Evolutionary conservation across 1,140 invertebrate species (phyloP), one percentile per base, ranked within the genome.

Genomic region (Chironomus striatipennis): DNA sequence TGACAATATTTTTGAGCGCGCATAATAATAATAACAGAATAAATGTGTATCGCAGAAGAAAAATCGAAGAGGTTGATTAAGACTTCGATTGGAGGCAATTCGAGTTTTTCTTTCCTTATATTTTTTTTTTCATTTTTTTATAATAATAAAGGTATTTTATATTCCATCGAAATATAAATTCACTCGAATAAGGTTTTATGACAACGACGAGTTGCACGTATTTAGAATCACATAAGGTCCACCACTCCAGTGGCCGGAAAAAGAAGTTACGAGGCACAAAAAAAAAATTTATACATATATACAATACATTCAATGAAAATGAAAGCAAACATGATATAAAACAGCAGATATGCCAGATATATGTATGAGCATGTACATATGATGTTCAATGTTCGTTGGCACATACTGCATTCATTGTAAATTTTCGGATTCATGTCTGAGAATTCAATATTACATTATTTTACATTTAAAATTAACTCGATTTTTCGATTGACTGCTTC

Each of bases 401-500:
- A 18, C 17, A 70, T 34, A 34, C 24, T 34, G 65, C 17, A 70
- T 70, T 70, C n/a, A 70, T 70, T 70, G 65, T 70, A 21, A 70
- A 70, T 70, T n/a, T 34, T 70, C 4, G 20, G 65, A 20, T 70
- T 70, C 17, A 70, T 21, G 65, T 70, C 65, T 9, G 6, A 20
- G 18, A 70, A 70, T 20, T 70, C 65, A 70, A 70, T 70, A 20
- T 70, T 18, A 70, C 65, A 70, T 70, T 70, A 18, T 18, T 34
- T 34, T 34, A 34, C 24, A 34, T 34, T 70, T 70, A 57, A 57
- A 15, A n/a, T 57, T 57, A 57, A 57, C 47, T 57, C 47, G 47
- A 57, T 57, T 70, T 70, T 70, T 20, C 65, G 20, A 70, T 21
- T 70, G 65, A 70, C 65, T 70, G 65, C 17, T 70, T 70, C 20